Evolutionary conservation across 2,113 vertebrate species (phyloP).

Genomic region (Amphilophus citrinellus): DNA sequence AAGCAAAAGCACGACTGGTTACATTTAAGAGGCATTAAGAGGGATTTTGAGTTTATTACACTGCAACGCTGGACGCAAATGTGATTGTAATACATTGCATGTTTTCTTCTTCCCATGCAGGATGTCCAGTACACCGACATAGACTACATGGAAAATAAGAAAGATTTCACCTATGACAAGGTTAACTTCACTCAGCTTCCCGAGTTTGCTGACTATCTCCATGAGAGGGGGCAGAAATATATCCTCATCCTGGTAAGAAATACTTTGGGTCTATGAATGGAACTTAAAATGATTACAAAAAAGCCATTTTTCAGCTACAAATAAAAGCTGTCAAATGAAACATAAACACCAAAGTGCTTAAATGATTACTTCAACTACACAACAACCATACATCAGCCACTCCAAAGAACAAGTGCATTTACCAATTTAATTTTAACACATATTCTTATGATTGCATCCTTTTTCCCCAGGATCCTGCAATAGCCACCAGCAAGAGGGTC

Average conservation of each 20-base stretch:
- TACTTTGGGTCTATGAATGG: not conserved
- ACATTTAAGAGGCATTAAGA: slow-evolving; percentile 17
- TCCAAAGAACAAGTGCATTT: not conserved
- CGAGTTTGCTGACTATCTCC: slow-evolving; percentile 87
- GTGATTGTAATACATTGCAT: slow-evolving; percentile 31
- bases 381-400: not conserved
- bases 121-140: slow-evolving; percentile 94
- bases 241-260: slow-evolving; percentile 91
- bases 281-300: not conserved
- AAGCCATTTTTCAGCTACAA: no score
- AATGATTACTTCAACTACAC: not conserved
- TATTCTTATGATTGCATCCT: not conserved
- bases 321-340: not conserved
- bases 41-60: slow-evolving; percentile 9
- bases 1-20: slow-evolving; percentile 3
- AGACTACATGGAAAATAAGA: slow-evolving; percentile 95
- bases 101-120: slow-evolving; percentile 72
- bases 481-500: slow-evolving; percentile 76
- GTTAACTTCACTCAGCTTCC: slow-evolving; percentile 85
- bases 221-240: slow-evolving; percentile 87
- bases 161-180: slow-evolving; percentile 93
- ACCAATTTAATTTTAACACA: not conserved
- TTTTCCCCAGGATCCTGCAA: slow-evolving; percentile 87
- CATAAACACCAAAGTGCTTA: not conserved
- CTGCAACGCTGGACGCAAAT: slow-evolving; percentile 19